Percentiles rank a stretch among this genome's conserved stretches.
Evolutionary conservation across 2,113 vertebrate species (phyloP).

Genomic region (Ovibos moschatus): DNA sequence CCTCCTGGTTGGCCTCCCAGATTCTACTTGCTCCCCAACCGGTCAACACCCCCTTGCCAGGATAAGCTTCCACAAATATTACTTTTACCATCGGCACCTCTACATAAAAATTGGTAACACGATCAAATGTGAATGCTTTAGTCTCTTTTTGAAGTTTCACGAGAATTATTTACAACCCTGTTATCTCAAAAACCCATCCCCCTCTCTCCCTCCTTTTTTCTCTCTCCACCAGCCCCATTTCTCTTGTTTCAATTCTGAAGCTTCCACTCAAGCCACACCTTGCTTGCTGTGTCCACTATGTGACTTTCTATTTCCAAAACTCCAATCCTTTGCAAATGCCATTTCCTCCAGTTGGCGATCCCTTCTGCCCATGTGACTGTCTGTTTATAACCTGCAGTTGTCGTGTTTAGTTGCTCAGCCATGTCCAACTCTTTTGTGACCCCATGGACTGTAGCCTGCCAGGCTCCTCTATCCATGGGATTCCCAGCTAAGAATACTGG

Average conservation of each 20-base stretch:
- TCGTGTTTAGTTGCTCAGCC: not conserved
- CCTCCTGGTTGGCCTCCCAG: not conserved
- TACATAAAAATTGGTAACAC: not conserved
- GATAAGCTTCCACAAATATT: not conserved
- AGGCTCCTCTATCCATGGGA: not conserved
- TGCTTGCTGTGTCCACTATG: not conserved
- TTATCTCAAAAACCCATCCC: not conserved
- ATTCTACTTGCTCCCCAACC: not conserved
- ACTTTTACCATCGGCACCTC: not conserved
- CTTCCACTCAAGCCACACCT: not conserved
- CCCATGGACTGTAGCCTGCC: not conserved
- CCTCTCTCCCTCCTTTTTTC: not conserved
- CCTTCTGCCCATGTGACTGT: not conserved
- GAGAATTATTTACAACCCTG: not conserved
- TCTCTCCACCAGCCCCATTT: not conserved
- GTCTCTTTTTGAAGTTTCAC: not conserved
- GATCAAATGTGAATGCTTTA: slow-evolving; percentile 24
- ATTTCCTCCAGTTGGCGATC: not conserved
- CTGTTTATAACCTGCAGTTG: not conserved
- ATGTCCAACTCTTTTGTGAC: not conserved
- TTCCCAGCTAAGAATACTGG: not conserved
- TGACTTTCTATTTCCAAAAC: slow-evolving; percentile 2
- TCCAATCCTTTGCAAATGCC: not conserved
- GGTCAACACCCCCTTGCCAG: not conserved
- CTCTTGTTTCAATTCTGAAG: not conserved